Evolutionary conservation across 2,888 invertebrate species (phyloP), one percentile per base, ranked within the genome.

Genomic region (Anthrax anthrax): DNA sequence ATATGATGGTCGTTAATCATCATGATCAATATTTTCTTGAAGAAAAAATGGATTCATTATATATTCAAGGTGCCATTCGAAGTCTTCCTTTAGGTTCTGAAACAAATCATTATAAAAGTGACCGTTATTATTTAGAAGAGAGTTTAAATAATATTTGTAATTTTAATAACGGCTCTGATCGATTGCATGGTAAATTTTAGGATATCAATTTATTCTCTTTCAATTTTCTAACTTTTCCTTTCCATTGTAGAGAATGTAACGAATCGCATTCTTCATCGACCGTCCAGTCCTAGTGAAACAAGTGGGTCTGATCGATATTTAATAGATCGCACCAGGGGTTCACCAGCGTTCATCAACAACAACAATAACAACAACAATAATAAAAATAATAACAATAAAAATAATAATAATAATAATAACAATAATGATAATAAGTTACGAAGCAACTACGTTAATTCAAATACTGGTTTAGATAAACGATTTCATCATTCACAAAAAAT

Each of bases 301-400:
- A 68, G 68, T 46, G 67, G 66, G 16, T 68, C 67, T 12, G 67
- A 68, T 59, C 62, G 68, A 42, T 67, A 66, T 47, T 53, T 67
- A 27, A 54, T 68, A 18, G 65, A 67, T 51, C 55, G 61, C 27
- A 58, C 59, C 27, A 60, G 64, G 42, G 63, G 62, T 43, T 66
- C 66, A 45, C 64, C 66, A 44, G 60, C 62, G 45, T 61, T 61
- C 36, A 46, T 16, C 12, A 45, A 23, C 8, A 23, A 44, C 10
- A 12, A 17, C n/a, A 39, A 42, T 39, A 41, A 34, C 16, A 37
- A 38, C 4, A 29, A 29, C 16, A 16, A 16, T 13, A 37, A 23
- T 18, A 13, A 19, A n/a, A 46, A n/a, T n/a, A 45, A 23, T 23
- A 23, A 44, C 10, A 12, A 17, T 16, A 39, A 42, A 42, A 41